These are phyloP conservation scores for Microcaecilia unicolor DNA, from an alignment of 2,797 vertebrate species.

Conservation along the genomic window DNA sequence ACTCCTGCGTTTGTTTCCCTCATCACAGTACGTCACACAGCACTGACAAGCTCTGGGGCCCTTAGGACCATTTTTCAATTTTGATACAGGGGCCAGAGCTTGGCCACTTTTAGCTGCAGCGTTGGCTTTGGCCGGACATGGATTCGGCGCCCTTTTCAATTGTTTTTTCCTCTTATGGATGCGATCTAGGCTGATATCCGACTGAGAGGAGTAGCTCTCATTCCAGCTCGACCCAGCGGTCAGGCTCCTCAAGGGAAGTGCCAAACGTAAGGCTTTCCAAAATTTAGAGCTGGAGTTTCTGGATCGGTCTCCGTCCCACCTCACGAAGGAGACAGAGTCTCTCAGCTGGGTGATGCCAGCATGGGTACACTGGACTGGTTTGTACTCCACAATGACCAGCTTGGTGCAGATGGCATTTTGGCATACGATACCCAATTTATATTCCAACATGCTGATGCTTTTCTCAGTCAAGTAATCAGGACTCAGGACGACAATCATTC, in stretches of 20 bases:
- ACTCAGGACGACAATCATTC: slow-evolving; percentile 79
- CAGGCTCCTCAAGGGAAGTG: slow-evolving; percentile 72
- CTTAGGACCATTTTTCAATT: slow-evolving; percentile 44
- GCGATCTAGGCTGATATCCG: slow-evolving; percentile 65
- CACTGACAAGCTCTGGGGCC: slow-evolving; percentile 47
- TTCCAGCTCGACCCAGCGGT: slow-evolving; percentile 64
- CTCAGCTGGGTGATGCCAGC: slow-evolving; percentile 66
- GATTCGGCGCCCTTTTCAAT: slow-evolving; percentile 41
- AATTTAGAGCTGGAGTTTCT: slow-evolving; percentile 64
- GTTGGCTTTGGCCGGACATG: neutral
- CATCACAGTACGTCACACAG: slow-evolving; percentile 51
- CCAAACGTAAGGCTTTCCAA: slow-evolving; percentile 73
- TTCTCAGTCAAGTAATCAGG: slow-evolving; percentile 74
- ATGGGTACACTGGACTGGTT: slow-evolving; percentile 52
- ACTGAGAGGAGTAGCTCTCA: slow-evolving; percentile 85
- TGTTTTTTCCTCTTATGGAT: slow-evolving; percentile 49
- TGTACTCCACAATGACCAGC: slow-evolving; percentile 63
- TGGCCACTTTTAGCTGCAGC: neutral
- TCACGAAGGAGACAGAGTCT: slow-evolving; percentile 52
- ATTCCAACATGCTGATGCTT: slow-evolving; percentile 82
- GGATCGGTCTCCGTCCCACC: slow-evolving; percentile 71
- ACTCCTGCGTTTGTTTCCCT: slow-evolving; percentile 37
- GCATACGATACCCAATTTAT: slow-evolving; percentile 75
- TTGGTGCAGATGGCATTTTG: slow-evolving; percentile 61
- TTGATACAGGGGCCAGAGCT: neutral